Conservation (phyloP, 2,888 invertebrate species). For the Mallateleia sp. region DNA sequence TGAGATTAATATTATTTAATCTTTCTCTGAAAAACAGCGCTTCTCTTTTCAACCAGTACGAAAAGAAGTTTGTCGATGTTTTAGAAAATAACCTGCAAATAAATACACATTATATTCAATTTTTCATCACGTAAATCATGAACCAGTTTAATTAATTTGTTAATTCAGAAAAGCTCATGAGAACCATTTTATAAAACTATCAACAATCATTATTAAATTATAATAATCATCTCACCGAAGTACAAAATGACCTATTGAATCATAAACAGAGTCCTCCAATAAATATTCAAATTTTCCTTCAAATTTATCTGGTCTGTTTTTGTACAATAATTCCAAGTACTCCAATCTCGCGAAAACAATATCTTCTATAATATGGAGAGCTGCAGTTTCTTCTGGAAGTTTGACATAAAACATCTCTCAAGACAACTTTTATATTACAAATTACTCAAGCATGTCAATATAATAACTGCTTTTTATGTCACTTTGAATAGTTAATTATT, state of each 20-base stretch:
- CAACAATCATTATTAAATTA: too few species aligned
- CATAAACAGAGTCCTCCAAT: constrained; percentile 91
- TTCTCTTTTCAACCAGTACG: constrained; percentile 85
- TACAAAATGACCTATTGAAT: constrained; percentile 91
- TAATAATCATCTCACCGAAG: constrained; percentile 89
- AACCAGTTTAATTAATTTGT: too few species aligned
- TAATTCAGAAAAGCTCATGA: too few species aligned
- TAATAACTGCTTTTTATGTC: too few species aligned
- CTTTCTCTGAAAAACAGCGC: constrained; percentile 84
- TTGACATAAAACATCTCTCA: constrained; percentile 91
- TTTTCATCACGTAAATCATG: too few species aligned
- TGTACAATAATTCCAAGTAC: constrained; percentile 89
- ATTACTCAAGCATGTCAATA: too few species aligned
- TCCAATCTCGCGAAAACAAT: constrained; percentile 90
- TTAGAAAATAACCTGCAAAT: constrained; percentile 85
- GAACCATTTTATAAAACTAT: too few species aligned
- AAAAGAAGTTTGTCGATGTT: constrained; percentile 83
- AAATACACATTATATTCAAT: too few species aligned
- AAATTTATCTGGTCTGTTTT: constrained; percentile 87
- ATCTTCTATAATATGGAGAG: constrained; percentile 90
- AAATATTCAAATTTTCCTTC: constrained; percentile 90
- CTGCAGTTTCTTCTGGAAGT: constrained; percentile 91
- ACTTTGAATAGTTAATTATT: too few species aligned
- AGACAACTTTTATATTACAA: too few species aligned
- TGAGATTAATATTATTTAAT: constrained; percentile 82